Percentiles rank a stretch among this genome's conserved stretches.
Conservation (phyloP, 2,797 vertebrate species). For the Phoxinus dragarum region DNA sequence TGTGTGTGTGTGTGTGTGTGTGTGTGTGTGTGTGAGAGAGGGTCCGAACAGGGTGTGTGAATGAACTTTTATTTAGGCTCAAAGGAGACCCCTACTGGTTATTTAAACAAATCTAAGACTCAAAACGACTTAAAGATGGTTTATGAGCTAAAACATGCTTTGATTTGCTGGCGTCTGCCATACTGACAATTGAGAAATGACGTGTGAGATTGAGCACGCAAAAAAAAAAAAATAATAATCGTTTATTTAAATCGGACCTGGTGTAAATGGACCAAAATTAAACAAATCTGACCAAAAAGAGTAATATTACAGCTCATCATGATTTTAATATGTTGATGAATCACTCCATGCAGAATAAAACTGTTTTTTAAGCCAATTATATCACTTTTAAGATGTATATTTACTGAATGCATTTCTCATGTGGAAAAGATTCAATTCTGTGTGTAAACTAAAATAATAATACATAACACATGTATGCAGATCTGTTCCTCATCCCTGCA, state of each 20-base stretch:
- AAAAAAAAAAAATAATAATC: not conserved
- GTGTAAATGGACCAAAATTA: not conserved
- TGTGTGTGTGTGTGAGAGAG: not conserved
- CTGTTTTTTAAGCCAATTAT: not conserved
- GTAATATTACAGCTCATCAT: not conserved
- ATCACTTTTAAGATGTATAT: not conserved
- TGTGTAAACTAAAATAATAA: not conserved
- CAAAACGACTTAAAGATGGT: not conserved
- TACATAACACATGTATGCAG: not conserved
- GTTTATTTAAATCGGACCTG: too few species aligned
- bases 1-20: too few species aligned
- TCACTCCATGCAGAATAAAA: not conserved
- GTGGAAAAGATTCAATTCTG: not conserved
- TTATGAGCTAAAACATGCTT: not conserved
- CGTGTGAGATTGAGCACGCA: not conserved
- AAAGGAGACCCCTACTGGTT: not conserved
- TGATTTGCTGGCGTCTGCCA: too few species aligned
- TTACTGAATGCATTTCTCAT: not conserved
- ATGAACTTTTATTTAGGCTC: not conserved
- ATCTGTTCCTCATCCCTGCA: not conserved
- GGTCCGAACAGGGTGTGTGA: not conserved
- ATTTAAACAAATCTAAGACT: not conserved
- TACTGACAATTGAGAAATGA: too few species aligned
- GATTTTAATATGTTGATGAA: not conserved
- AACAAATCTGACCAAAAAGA: not conserved